phyloP scores from a whole-genome alignment of 1,140 invertebrate genomes.

The Augochlora pura region DNA sequence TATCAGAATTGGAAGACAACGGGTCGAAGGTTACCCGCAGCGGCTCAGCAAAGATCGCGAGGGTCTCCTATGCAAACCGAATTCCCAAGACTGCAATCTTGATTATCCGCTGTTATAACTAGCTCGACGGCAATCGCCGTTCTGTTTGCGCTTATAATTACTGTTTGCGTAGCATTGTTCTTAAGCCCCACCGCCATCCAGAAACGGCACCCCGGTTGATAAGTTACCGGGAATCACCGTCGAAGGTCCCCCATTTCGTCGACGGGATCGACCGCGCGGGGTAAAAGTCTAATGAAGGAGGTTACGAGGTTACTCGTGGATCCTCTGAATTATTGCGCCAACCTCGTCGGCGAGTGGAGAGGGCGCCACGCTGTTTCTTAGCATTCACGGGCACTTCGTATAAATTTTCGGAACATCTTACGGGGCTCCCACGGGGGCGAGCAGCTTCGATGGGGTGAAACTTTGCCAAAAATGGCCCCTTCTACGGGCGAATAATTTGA shows the following conservation, averaged over 20 bases:
- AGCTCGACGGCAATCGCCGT: constrained; percentile 32
- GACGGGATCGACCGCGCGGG: constrained; percentile 5
- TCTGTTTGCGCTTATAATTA: constrained; percentile 46
- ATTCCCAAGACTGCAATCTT: constrained; percentile 23
- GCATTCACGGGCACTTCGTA: background rate
- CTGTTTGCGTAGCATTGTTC: constrained; percentile 45
- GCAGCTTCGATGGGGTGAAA: no score
- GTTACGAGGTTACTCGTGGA: constrained; percentile 19
- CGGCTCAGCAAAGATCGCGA: background rate
- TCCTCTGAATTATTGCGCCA: constrained; percentile 21
- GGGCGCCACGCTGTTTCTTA: background rate
- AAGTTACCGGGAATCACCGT: constrained; percentile 31
- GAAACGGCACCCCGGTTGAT: constrained; percentile 44
- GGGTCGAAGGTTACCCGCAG: background rate
- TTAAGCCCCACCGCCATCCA: constrained; percentile 29
- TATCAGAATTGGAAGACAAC: no score
- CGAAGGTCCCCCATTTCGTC: constrained; percentile 7
- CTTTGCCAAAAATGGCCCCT: no score
- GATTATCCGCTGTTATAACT: constrained; percentile 34
- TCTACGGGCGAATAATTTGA: no score
- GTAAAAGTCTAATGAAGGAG: constrained; percentile 41
- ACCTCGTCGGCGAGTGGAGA: background rate
- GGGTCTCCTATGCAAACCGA: constrained; percentile 1
- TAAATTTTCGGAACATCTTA: background rate
- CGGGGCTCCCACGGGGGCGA: no score